These are phyloP conservation scores for Protodeltote pygarga DNA, from an alignment of 2,888 invertebrate genomes.

Conservation along the genomic window DNA sequence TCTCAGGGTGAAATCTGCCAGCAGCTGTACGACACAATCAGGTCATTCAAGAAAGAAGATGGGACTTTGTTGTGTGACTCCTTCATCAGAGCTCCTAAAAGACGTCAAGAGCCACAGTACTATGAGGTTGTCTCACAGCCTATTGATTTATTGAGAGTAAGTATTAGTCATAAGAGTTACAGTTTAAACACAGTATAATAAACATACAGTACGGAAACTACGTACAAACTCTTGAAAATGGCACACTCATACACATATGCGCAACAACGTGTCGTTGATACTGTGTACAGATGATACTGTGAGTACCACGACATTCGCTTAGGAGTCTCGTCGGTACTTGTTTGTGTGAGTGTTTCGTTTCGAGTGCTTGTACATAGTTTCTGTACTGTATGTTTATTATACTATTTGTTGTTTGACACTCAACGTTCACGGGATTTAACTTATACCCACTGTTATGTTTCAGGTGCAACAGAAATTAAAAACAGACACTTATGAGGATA, in stretches of 20 bases:
- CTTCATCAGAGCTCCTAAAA: slow-evolving; percentile 97
- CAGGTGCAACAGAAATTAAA: slow-evolving; percentile 98
- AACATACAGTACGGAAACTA: no score
- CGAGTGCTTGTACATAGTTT: no score
- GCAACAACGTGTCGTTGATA: no score
- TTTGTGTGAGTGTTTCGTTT: no score
- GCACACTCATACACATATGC: no score
- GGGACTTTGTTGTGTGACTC: slow-evolving; percentile 96
- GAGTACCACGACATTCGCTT: no score
- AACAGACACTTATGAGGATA: slow-evolving; percentile 98
- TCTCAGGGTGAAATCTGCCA: slow-evolving; percentile 94
- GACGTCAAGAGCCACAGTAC: slow-evolving; percentile 96
- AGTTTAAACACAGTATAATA: no score
- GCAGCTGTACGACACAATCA: slow-evolving; percentile 96
- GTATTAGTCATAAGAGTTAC: slow-evolving; percentile 38
- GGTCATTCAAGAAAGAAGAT: slow-evolving; percentile 97
- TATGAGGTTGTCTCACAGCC: slow-evolving; percentile 97
- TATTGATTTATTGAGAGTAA: slow-evolving; percentile 94
- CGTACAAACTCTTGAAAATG: no score
- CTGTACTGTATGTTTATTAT: background rate
- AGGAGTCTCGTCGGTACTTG: no score
- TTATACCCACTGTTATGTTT: background rate
- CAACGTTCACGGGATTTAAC: no score
- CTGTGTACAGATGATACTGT: no score
- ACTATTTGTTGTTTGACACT: no score